phyloP scores from a whole-genome alignment of 1,140 invertebrate genomes.

The Caerostris extrusa region DNA sequence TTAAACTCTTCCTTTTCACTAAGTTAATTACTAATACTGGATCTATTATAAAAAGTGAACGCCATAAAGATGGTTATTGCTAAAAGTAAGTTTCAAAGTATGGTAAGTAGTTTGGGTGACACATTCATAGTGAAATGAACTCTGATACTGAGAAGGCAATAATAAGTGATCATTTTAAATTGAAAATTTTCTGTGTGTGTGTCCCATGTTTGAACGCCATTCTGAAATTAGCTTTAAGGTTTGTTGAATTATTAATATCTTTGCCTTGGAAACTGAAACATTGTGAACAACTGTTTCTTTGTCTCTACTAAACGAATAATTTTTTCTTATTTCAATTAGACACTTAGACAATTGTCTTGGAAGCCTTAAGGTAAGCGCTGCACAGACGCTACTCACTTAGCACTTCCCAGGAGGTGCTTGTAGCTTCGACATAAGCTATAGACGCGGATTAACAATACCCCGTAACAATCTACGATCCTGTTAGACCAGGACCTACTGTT shows the following conservation, averaged over 20 bases:
- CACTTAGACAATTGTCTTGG: too few relatives aligned
- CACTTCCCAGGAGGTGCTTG: too few relatives aligned
- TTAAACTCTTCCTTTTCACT: background rate
- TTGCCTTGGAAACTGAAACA: background rate
- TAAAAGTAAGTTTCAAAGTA: background rate
- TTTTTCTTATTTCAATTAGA: too few relatives aligned
- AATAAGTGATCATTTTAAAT: background rate
- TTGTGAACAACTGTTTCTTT: background rate
- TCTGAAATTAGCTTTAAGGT: background rate
- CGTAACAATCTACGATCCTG: too few relatives aligned
- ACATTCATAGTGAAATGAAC: background rate
- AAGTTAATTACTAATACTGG: background rate
- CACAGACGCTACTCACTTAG: too few relatives aligned
- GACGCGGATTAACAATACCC: too few relatives aligned
- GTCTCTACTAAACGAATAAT: background rate
- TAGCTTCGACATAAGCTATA: too few relatives aligned
- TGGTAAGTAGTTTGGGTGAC: background rate
- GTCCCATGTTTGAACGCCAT: background rate
- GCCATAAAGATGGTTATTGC: background rate
- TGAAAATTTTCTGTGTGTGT: background rate
- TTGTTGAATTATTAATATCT: background rate
- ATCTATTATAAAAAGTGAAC: background rate
- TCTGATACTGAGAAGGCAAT: background rate
- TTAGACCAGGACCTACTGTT: too few relatives aligned
- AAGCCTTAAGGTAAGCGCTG: too few relatives aligned